Evolutionary conservation across 2,888 invertebrate genomes (phyloP).

Genomic region (Criorhina ranunculi): DNA sequence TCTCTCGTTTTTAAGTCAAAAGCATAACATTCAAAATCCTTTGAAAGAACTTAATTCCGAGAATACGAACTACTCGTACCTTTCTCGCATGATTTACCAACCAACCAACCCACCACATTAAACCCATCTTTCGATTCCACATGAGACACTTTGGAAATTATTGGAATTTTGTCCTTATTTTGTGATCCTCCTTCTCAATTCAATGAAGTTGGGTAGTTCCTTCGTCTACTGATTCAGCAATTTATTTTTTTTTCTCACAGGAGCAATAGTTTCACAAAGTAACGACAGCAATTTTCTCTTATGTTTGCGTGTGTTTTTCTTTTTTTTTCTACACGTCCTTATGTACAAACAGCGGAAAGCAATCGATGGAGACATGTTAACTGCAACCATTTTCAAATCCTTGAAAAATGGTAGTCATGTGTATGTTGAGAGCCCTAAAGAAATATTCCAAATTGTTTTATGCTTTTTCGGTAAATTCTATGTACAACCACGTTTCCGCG

Average conservation of each 20-base stretch:
- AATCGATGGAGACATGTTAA: neutral
- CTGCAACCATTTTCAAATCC: neutral
- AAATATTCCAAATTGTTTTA: slow-evolving; percentile 1
- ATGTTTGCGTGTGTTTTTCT: neutral
- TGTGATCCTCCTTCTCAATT: neutral
- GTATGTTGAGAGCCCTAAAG: slow-evolving; percentile 10
- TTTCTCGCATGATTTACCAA: too few relatives aligned
- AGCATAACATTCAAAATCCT: too few relatives aligned
- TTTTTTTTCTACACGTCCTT: neutral
- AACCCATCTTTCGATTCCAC: too few relatives aligned
- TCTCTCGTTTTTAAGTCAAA: too few relatives aligned
- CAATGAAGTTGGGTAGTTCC: neutral
- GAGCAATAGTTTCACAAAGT: neutral
- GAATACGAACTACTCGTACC: too few relatives aligned
- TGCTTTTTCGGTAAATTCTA: neutral
- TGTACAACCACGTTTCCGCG: neutral
- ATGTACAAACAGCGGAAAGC: neutral
- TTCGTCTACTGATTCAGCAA: neutral
- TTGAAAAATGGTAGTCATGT: slow-evolving; percentile 19
- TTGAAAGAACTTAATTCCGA: too few relatives aligned
- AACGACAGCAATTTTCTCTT: neutral
- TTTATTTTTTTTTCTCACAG: slow-evolving; percentile 4
- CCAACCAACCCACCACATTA: too few relatives aligned
- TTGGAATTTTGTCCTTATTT: neutral
- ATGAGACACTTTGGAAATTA: neutral